Conservation (phyloP, 2,113 vertebrate species). For the Neolamprologus ventralis region DNA sequence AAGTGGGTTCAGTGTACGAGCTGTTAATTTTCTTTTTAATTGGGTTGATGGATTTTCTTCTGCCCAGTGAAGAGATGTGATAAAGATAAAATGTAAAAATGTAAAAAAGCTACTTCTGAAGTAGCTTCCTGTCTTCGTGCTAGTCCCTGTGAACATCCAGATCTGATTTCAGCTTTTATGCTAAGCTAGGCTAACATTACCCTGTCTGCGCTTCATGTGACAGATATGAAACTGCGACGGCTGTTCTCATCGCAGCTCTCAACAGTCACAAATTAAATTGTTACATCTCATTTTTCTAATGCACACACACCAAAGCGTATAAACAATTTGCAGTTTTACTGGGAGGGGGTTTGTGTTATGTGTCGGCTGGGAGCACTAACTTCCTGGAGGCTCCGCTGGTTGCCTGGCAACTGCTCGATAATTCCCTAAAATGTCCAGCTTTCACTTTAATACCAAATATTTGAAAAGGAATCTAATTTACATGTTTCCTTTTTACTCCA, state of each 20-base stretch:
- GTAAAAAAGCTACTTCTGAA: background rate
- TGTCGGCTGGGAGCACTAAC: background rate
- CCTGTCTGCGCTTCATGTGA: background rate
- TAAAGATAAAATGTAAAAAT: background rate
- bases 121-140: background rate
- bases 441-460: background rate
- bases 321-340: background rate
- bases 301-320: background rate
- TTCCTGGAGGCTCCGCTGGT: background rate
- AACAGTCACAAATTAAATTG: background rate
- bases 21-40: background rate
- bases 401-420: constrained; percentile 3
- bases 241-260: background rate
- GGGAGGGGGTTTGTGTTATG: background rate
- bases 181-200: background rate
- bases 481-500: background rate
- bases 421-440: background rate
- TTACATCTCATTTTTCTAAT: background rate
- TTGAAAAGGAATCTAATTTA: background rate
- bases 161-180: background rate
- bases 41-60: background rate
- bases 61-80: background rate
- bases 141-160: background rate
- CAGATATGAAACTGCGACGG: background rate
- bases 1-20: background rate